Evolutionary conservation across 2,113 vertebrate genomes (phyloP).

Genomic region (Telmatochromis brichardi): DNA sequence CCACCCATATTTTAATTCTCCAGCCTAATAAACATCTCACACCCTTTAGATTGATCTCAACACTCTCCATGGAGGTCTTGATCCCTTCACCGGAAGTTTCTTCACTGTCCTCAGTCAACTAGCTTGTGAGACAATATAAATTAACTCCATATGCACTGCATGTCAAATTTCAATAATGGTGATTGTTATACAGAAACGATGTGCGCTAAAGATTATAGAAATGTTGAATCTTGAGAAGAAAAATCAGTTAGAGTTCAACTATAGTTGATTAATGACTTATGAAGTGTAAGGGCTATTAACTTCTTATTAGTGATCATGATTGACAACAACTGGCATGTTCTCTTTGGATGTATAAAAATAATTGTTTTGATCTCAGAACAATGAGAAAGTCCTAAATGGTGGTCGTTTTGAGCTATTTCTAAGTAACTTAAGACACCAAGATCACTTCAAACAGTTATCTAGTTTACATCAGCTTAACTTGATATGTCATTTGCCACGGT

Average conservation of each 20-base stretch:
- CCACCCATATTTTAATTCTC: neutral
- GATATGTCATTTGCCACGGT: neutral
- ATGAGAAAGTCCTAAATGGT: neutral
- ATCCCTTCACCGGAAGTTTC: neutral
- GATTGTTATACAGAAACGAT: neutral
- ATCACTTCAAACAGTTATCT: neutral
- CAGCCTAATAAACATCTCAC: neutral
- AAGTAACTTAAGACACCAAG: neutral
- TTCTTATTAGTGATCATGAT: accelerated
- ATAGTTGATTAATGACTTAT: neutral
- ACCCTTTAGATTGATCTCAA: neutral
- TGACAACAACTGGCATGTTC: neutral
- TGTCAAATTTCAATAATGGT: neutral
- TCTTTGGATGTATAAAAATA: neutral
- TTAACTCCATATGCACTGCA: neutral
- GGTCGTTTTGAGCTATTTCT: neutral
- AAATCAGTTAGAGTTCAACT: neutral
- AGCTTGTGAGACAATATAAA: neutral
- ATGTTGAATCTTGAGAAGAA: neutral
- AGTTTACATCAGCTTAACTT: neutral
- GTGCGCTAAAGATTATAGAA: neutral
- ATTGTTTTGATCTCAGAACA: neutral
- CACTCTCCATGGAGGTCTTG: neutral
- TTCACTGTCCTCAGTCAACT: neutral
- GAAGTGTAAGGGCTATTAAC: neutral